These are phyloP conservation scores for Ursus arctos DNA, from an alignment of 2,113 vertebrate genomes.

Conservation along the genomic window DNA sequence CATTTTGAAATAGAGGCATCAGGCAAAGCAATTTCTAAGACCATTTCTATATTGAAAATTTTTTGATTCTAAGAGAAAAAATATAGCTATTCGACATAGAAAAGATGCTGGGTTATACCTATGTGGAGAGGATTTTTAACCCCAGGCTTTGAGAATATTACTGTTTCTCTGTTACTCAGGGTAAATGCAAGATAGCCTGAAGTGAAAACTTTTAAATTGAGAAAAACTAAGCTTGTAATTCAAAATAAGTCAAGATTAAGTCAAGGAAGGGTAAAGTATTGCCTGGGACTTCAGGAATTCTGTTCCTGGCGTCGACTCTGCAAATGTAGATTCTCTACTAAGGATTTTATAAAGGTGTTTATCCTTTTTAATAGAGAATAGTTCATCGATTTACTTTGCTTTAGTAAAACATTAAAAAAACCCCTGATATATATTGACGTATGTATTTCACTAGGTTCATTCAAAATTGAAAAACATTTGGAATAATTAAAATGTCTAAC, in stretches of 20 bases:
- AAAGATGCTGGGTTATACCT: background rate
- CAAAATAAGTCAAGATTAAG: constrained; percentile 12
- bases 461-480: background rate
- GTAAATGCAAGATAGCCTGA: background rate
- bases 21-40: background rate
- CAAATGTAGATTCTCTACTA: constrained; percentile 24
- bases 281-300: background rate
- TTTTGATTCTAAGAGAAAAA: constrained; percentile 37
- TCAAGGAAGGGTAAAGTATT: constrained; percentile 23
- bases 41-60: background rate
- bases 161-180: background rate
- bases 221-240: constrained; percentile 38
- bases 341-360: constrained; percentile 46
- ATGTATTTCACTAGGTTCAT: constrained; percentile 54
- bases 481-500: constrained; percentile 50
- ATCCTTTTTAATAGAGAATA: constrained; percentile 31
- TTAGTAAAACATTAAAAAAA: constrained; percentile 16
- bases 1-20: background rate
- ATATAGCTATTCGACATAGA: constrained; percentile 6
- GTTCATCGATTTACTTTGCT: constrained; percentile 11
- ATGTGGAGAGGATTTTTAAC: background rate
- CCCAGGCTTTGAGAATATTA: background rate
- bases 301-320: background rate
- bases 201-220: constrained; percentile 34
- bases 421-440: background rate